Evolutionary conservation across 2,888 invertebrate genomes (phyloP).

Genomic region (Leucophenga montana): DNA sequence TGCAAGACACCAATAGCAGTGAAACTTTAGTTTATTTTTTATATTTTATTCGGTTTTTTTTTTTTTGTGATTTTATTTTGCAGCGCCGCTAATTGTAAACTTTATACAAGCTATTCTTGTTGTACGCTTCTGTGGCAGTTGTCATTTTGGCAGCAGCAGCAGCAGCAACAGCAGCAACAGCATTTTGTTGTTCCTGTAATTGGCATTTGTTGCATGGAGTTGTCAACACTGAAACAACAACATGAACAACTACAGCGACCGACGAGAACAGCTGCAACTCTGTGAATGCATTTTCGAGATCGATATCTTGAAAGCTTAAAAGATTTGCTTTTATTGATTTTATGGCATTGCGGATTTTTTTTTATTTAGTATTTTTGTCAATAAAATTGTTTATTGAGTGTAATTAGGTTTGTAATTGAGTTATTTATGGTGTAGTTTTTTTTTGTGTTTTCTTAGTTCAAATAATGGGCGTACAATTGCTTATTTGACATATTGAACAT

Average conservation of each 20-base stretch:
- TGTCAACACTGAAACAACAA: background rate
- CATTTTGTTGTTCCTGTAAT: too few relatives aligned
- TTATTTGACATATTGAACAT: too few relatives aligned
- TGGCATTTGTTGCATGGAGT: constrained; percentile 13
- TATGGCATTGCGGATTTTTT: too few relatives aligned
- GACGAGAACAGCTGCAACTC: background rate
- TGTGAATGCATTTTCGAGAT: constrained; percentile 32
- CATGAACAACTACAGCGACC: background rate
- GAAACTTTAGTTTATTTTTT: constrained; percentile 24
- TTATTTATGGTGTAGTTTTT: constrained; percentile 54
- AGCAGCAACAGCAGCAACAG: constrained; percentile 29
- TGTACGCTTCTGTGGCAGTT: constrained; percentile 32
- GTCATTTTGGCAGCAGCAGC: constrained; percentile 49
- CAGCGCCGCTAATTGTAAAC: constrained; percentile 54
- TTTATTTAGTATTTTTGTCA: constrained; percentile 32
- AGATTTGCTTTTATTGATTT: constrained; percentile 1
- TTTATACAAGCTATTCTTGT: constrained; percentile 49
- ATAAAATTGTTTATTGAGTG: constrained; percentile 60
- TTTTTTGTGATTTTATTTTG: constrained; percentile 11
- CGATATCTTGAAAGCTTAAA: constrained; percentile 44
- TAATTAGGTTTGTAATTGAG: constrained; percentile 60
- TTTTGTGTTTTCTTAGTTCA: too few relatives aligned
- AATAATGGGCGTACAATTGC: constrained; percentile 32
- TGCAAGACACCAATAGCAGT: constrained; percentile 1
- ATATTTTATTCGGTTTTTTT: constrained; percentile 30